Evolutionary conservation across 37 sponge, comb jelly and placozoan genomes (phyloP), one percentile per base, ranked within the genome.

Genomic region (Crambe crambe): DNA sequence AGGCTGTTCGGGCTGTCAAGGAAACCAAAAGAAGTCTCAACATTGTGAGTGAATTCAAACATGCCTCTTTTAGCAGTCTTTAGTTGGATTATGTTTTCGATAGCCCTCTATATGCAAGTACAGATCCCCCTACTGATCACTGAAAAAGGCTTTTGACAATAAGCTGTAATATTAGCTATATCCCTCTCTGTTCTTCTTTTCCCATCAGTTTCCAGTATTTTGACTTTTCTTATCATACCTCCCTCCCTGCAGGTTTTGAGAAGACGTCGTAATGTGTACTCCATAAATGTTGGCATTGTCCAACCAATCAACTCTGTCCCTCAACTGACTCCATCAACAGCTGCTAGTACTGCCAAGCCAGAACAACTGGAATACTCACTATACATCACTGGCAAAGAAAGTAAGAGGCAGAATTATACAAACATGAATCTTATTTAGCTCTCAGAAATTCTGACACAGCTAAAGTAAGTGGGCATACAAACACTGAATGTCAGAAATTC

Each of bases 1-100:
- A 92, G 41, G 92, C 88, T n/a, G 84, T 86, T 35, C 60, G 72
- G 12, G 88, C 77, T 0, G 85, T 92, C 56, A 92, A 92, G 70
- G 92, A 92, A 60, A 65, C 75, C 42, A 84, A 80, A 12, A 81
- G 77, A 1, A 51, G 47, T 30, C 76, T 92, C 31, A 58, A 68
- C 38, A 79, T 79, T 68, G 79, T 77, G 32, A 62, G 77, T 37
- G 25, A 34, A 17, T 26, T 3, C 44, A 36, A n/a, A n/a, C n/a
- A 15, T 63, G 27, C 27, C 27, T 25, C n/a, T 26, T 26, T 23
- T 25, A 23, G 9, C 17, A 63, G 8, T 23, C 9, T 26, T 12
- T 23, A 23, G n/a, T 63, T 63, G n/a, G 9, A 63, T 9, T 63
- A 63, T 63, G n/a, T n/a, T n/a, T n/a, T n/a, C n/a, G n/a, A n/a